A percentile compares a stretch with the other conserved stretches of the same genome.
These are phyloP conservation scores for Tolmerus cingulatus DNA, from an alignment of 2,888 invertebrate genomes.

Conservation along the genomic window DNA sequence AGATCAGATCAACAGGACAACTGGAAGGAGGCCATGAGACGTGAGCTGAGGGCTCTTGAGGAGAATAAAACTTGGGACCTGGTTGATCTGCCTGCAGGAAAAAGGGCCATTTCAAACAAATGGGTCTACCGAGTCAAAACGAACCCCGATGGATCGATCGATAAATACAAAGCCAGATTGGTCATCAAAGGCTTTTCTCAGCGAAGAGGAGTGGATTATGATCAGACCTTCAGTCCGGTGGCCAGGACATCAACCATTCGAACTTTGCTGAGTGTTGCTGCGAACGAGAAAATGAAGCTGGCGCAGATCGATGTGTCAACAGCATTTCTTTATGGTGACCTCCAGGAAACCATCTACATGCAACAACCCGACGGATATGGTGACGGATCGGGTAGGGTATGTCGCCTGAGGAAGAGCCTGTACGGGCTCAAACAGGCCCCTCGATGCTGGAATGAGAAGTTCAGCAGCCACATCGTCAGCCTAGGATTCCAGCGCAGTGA, in stretches of 20 bases:
- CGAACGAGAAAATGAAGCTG: conserved; percentile 24
- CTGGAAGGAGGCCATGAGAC: conserved; percentile 52
- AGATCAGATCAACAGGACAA: neutral
- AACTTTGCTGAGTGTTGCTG: conserved; percentile 46
- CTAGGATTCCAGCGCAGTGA: conserved; percentile 29
- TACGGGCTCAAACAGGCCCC: too few species aligned
- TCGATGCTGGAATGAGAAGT: too few species aligned
- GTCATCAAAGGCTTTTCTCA: conserved; percentile 52
- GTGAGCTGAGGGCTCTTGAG: conserved; percentile 53
- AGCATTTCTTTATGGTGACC: conserved; percentile 40
- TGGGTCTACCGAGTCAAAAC: conserved; percentile 54
- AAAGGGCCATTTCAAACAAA: conserved; percentile 51
- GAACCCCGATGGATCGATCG: conserved; percentile 52
- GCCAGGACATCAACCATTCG: conserved; percentile 46
- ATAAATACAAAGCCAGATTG: conserved; percentile 54
- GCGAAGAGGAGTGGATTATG: conserved; percentile 44
- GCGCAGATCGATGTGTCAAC: conserved; percentile 43
- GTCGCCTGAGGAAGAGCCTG: too few species aligned
- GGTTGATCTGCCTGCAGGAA: conserved; percentile 50
- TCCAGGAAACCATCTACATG: conserved; percentile 45
- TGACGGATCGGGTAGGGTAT: conserved; percentile 44
- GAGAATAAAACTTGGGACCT: conserved; percentile 54
- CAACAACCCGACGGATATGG: conserved; percentile 47
- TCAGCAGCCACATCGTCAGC: too few species aligned
- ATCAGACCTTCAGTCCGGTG: conserved; percentile 49